phyloP scores from a whole-genome alignment of 2,888 invertebrate genomes.

The Tenodera sinensis region DNA sequence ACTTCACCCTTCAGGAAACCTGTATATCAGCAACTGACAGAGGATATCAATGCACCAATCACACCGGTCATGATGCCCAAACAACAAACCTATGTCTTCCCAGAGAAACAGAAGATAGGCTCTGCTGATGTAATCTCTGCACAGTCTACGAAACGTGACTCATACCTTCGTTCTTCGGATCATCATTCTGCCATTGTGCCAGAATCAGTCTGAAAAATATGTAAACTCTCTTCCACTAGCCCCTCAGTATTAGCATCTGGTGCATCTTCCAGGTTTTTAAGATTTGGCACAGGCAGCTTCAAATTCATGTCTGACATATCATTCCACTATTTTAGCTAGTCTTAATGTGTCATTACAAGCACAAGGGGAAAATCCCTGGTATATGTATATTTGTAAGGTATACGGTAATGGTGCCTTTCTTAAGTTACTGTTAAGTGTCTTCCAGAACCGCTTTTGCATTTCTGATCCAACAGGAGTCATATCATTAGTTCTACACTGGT shows the following conservation, averaged over 20 bases:
- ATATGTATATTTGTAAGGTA: not conserved
- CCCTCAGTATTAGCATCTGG: not conserved
- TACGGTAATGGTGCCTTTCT: not conserved
- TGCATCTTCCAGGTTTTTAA: not conserved
- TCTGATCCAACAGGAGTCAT: too few relatives aligned
- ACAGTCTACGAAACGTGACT: not conserved
- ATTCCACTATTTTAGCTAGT: not conserved
- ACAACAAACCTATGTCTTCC: not conserved
- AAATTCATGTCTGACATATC: not conserved
- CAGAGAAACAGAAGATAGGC: not conserved
- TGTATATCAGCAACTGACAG: slow-evolving; percentile 6
- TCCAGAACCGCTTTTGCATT: not conserved
- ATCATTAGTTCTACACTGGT: too few relatives aligned
- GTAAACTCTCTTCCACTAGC: not conserved
- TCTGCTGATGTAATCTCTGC: not conserved
- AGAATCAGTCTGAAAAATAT: not conserved
- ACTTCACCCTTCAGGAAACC: not conserved
- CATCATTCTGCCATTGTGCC: slow-evolving; percentile 7
- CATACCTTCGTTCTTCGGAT: not conserved
- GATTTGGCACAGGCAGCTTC: not conserved
- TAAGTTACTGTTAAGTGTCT: not conserved
- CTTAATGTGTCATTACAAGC: not conserved
- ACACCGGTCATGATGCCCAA: slow-evolving; percentile 14
- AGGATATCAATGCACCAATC: slow-evolving; percentile 10
- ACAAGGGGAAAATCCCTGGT: not conserved